Conservation (phyloP, 2,888 invertebrate genomes). For the Eledona agricola region DNA sequence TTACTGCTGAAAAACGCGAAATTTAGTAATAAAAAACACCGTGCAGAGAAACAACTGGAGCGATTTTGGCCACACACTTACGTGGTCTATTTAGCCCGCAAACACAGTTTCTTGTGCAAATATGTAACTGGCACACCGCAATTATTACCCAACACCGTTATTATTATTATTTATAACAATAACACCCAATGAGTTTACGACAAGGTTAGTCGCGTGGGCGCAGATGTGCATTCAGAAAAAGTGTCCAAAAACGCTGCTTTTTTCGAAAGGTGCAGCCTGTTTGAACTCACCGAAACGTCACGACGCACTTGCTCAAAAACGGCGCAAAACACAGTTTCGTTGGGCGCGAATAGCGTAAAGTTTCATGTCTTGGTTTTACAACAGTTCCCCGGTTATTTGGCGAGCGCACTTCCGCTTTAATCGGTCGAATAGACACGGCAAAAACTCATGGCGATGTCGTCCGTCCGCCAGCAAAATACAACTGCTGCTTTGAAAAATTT, state of each 20-base stretch:
- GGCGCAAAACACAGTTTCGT: too few species aligned
- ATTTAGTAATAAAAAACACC: too few species aligned
- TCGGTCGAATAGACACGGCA: conserved; percentile 7
- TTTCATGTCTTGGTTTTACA: conserved; percentile 1
- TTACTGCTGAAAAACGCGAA: too few species aligned
- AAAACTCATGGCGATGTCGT: conserved; percentile 14
- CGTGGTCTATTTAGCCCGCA: conserved; percentile 1
- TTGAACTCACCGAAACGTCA: too few species aligned
- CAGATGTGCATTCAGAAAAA: too few species aligned
- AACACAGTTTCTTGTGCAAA: conserved; percentile 14
- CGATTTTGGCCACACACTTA: too few species aligned
- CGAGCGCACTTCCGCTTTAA: conserved; percentile 13
- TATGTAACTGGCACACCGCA: conserved; percentile 16
- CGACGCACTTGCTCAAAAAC: too few species aligned
- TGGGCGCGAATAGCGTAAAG: background rate
- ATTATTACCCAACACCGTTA: conserved; percentile 23
- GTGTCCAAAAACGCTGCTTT: too few species aligned
- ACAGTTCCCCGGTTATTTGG: conserved; percentile 5
- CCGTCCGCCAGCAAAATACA: conserved; percentile 25
- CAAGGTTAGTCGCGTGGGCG: too few species aligned
- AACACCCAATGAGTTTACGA: too few species aligned
- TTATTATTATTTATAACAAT: conserved; percentile 12
- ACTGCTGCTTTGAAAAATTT: conserved; percentile 28
- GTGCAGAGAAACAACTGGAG: too few species aligned
- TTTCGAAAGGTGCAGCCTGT: too few species aligned